phyloP scores from a whole-genome alignment of 2,888 invertebrate genomes.

The Opisthograptis luteolata region DNA sequence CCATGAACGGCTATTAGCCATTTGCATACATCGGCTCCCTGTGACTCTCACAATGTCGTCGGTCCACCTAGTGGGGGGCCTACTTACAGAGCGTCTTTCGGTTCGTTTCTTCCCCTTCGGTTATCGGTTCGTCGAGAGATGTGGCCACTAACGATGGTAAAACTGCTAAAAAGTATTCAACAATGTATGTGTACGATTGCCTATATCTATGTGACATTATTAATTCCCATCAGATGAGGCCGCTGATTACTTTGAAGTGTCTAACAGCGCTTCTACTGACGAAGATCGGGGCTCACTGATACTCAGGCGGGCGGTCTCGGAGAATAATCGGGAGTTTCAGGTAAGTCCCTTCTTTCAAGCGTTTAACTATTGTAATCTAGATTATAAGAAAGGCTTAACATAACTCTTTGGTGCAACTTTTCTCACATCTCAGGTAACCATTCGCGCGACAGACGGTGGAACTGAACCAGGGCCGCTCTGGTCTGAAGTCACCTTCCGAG shows the following conservation, averaged over 20 bases:
- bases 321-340: constrained; percentile 60
- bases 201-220: not conserved
- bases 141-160: too few relatives aligned
- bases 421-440: constrained; percentile 62
- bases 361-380: not conserved
- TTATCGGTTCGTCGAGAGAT: too few relatives aligned
- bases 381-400: too few relatives aligned
- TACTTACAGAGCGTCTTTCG: too few relatives aligned
- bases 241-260: constrained; percentile 60
- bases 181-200: too few relatives aligned
- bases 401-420: too few relatives aligned
- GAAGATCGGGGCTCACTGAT: constrained; percentile 51
- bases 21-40: too few relatives aligned
- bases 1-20: too few relatives aligned
- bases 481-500: constrained; percentile 52
- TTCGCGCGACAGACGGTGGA: constrained; percentile 79
- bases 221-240: constrained; percentile 53
- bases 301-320: constrained; percentile 54
- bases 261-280: constrained; percentile 58
- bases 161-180: too few relatives aligned
- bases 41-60: too few relatives aligned
- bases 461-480: constrained; percentile 56
- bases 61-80: too few relatives aligned
- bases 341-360: constrained; percentile 42
- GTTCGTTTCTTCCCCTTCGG: too few relatives aligned